Conservation (phyloP, 2,888 invertebrate genomes). For the Archaeoteleia sp. region DNA sequence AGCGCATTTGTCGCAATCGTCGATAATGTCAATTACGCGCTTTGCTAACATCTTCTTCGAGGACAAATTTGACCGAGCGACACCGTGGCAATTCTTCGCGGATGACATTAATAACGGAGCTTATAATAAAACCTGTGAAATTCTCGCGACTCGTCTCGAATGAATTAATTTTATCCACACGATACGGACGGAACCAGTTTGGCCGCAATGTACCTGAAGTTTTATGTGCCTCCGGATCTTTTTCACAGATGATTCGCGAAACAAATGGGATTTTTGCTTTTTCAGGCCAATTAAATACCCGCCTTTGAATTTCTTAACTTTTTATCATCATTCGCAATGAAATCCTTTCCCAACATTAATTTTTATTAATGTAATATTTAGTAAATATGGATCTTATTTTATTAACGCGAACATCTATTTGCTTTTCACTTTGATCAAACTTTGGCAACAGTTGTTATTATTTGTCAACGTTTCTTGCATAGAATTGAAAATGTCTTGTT, state of each 20-base stretch:
- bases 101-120: conserved; percentile 23
- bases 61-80: conserved; percentile 40
- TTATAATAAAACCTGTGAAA: conserved; percentile 29
- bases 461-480: not conserved
- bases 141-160: conserved; percentile 51
- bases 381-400: no score
- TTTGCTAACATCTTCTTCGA: conserved; percentile 19
- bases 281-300: not conserved
- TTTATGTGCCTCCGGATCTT: conserved; percentile 10
- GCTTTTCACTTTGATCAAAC: no score
- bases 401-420: no score
- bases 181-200: conserved; percentile 62
- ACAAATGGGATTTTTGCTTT: not conserved
- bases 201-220: conserved; percentile 47
- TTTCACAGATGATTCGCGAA: conserved; percentile 15
- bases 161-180: conserved; percentile 62
- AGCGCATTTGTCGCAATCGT: conserved; percentile 17
- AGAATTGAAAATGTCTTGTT: not conserved
- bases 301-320: not conserved
- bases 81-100: conserved; percentile 10
- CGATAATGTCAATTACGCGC: conserved; percentile 28
- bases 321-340: not conserved
- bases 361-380: no score
- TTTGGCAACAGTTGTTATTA: no score
- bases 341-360: no score